Percentiles rank a stretch among this genome's conserved stretches.
Evolutionary conservation across 2,888 invertebrate genomes (phyloP).

Genomic region (Melinaea menophilus): DNA sequence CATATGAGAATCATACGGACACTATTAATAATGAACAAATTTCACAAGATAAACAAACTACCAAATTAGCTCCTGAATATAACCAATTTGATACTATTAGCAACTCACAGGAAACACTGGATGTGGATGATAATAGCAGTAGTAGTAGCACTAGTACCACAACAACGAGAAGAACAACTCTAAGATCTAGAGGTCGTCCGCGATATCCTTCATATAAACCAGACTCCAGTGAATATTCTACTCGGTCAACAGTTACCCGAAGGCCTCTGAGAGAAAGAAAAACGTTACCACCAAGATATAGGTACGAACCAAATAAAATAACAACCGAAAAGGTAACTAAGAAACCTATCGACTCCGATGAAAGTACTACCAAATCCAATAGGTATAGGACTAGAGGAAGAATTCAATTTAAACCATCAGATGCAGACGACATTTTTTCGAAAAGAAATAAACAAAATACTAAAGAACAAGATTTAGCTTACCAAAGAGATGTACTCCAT

Average conservation of each 20-base stretch:
- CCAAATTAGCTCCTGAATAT: slow-evolving; percentile 46
- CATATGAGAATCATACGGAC: slow-evolving; percentile 42
- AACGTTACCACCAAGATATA: slow-evolving; percentile 58
- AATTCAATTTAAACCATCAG: slow-evolving; percentile 69
- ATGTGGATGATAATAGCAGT: slow-evolving; percentile 41
- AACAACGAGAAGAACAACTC: slow-evolving; percentile 56
- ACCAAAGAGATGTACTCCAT: slow-evolving; percentile 80
- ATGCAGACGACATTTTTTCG: slow-evolving; percentile 57
- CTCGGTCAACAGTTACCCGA: slow-evolving; percentile 63
- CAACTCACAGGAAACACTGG: slow-evolving; percentile 43
- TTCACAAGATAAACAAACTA: slow-evolving; percentile 39
- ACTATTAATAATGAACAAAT: slow-evolving; percentile 40
- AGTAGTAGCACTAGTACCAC: slow-evolving; percentile 58
- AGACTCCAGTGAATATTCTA: slow-evolving; percentile 62
- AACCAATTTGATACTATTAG: slow-evolving; percentile 48
- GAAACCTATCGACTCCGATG: slow-evolving; percentile 49
- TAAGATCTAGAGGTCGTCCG: slow-evolving; percentile 60
- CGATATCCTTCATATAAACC: slow-evolving; percentile 64
- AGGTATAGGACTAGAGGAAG: slow-evolving; percentile 72
- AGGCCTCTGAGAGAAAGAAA: slow-evolving; percentile 75
- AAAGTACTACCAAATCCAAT: slow-evolving; percentile 57
- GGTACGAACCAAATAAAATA: slow-evolving; percentile 65
- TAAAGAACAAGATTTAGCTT: slow-evolving; percentile 73
- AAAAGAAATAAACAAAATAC: slow-evolving; percentile 46
- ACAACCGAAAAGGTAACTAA: slow-evolving; percentile 57